phyloP scores from a whole-genome alignment of 92 coral and sea anemone genomes.

The Hydrozoanthus gracilis region DNA sequence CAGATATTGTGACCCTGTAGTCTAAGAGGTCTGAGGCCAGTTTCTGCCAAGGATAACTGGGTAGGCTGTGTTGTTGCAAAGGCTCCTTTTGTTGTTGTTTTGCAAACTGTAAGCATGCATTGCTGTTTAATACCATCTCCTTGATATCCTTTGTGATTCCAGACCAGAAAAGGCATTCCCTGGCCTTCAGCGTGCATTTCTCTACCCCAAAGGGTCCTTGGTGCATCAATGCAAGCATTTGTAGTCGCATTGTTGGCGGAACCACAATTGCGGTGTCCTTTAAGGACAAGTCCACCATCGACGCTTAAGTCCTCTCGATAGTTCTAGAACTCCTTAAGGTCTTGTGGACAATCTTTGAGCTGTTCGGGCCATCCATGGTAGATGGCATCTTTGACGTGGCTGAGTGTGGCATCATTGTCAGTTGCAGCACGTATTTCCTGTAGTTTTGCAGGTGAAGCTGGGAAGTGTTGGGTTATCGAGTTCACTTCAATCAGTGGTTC shows the following conservation, averaged over 20 bases:
- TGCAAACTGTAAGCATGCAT: not conserved
- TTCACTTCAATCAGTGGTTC: slow-evolving; percentile 50
- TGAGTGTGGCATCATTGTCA: slow-evolving; percentile 15
- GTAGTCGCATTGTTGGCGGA: not conserved
- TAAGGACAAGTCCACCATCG: slow-evolving; percentile 60
- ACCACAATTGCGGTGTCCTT: slow-evolving; percentile 50
- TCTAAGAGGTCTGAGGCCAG: slow-evolving; percentile 55
- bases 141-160: no score
- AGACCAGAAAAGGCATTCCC: no score
- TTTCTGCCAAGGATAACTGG: slow-evolving; percentile 66
- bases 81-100: no score
- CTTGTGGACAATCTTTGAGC: slow-evolving; percentile 46
- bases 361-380: slow-evolving; percentile 67
- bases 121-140: not conserved
- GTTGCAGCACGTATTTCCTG: slow-evolving; percentile 44
- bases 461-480: slow-evolving; percentile 35
- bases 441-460: no score
- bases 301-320: slow-evolving; percentile 64
- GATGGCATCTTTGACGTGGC: slow-evolving; percentile 58
- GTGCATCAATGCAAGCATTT: slow-evolving; percentile 22
- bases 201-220: no score
- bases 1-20: slow-evolving; percentile 50
- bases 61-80: slow-evolving; percentile 59
- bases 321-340: slow-evolving; percentile 61
- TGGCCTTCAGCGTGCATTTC: no score